phyloP scores from a whole-genome alignment of 2,797 vertebrate genomes.

The Manis pentadactyla region DNA sequence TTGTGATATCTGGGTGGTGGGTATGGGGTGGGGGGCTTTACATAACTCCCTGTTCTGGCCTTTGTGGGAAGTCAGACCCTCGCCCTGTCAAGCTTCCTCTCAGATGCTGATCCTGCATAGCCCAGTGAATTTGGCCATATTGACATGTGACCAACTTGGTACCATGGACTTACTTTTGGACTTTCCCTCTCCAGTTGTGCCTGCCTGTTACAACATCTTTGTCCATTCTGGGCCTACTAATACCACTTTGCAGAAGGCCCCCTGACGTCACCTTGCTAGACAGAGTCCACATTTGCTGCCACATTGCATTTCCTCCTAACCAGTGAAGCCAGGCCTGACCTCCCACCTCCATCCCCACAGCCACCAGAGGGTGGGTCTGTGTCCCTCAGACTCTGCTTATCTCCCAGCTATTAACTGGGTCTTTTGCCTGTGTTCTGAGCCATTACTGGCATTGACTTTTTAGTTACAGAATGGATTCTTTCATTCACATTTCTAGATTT shows the following conservation, averaged over 20 bases:
- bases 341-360: neutral
- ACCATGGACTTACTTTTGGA: too few species aligned
- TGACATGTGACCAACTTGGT: neutral
- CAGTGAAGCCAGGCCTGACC: neutral
- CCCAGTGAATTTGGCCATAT: too few species aligned
- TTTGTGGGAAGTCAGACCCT: neutral
- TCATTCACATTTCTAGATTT: slow-evolving; percentile 49
- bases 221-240: neutral
- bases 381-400: neutral
- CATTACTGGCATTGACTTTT: neutral
- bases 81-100: neutral
- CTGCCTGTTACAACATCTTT: neutral
- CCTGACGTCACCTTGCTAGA: neutral
- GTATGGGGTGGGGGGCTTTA: neutral
- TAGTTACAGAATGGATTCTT: neutral
- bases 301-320: neutral
- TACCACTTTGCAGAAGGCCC: neutral
- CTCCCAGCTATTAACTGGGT: neutral
- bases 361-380: neutral
- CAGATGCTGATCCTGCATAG: neutral
- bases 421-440: neutral
- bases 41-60: neutral
- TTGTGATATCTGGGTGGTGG: neutral
- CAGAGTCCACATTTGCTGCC: too few species aligned
- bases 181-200: neutral